Evolutionary conservation across 1,140 invertebrate species (phyloP).

Genomic region (Phenacoccus solenopsis): DNA sequence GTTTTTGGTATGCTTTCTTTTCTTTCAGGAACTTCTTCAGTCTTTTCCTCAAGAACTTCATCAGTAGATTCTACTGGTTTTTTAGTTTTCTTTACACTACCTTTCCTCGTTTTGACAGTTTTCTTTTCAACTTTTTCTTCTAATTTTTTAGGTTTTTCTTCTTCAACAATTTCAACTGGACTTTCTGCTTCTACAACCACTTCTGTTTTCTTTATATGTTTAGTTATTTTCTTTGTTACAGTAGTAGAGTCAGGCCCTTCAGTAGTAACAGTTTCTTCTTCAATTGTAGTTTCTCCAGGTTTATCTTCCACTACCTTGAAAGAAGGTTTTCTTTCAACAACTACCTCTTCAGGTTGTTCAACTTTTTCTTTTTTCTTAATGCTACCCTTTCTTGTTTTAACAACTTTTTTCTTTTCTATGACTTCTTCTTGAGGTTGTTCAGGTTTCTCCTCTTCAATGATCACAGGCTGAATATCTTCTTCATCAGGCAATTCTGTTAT

Average conservation of each 20-base stretch:
- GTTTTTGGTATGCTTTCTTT: slow-evolving; percentile 22
- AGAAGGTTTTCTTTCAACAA: neutral
- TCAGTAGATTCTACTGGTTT: too few relatives aligned
- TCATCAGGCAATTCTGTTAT: slow-evolving; percentile 18
- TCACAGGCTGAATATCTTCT: neutral
- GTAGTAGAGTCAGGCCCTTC: neutral
- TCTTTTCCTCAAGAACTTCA: slow-evolving; percentile 29
- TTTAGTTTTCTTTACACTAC: neutral
- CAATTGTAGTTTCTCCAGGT: neutral
- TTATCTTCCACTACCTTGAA: slow-evolving; percentile 10
- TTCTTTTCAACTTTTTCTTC: neutral
- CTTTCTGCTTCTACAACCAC: neutral
- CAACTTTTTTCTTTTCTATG: neutral
- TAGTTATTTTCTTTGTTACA: neutral
- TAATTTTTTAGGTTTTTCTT: neutral
- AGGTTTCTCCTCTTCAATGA: too few relatives aligned
- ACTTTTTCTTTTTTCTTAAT: neutral
- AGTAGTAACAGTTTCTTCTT: neutral
- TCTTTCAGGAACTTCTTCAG: slow-evolving; percentile 26
- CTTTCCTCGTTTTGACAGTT: slow-evolving; percentile 30
- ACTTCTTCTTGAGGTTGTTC: too few relatives aligned
- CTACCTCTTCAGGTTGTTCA: neutral
- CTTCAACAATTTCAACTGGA: neutral
- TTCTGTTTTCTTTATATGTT: neutral
- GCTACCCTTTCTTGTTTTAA: neutral